Conservation (phyloP, 2,888 invertebrate species). For the Tiphia femorata region DNA sequence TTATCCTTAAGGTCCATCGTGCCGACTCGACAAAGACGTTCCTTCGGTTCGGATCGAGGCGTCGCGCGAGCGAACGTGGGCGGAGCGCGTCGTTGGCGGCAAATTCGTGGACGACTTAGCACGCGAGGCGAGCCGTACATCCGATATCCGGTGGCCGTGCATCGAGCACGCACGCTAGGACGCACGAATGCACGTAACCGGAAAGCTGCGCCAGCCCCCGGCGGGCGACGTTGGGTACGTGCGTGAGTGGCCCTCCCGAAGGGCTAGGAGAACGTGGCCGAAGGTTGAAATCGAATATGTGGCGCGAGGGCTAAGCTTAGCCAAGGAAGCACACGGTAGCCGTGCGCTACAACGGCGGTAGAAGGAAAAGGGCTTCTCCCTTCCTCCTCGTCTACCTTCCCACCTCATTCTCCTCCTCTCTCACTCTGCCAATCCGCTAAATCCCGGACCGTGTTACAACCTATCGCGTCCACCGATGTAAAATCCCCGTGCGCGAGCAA, state of each 20-base stretch:
- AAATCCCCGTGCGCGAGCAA: conserved; percentile 14
- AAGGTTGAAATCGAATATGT: conserved; percentile 63
- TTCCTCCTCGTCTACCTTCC: too few relatives aligned
- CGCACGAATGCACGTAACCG: too few relatives aligned
- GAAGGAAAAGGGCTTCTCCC: conserved; percentile 54
- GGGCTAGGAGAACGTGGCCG: conserved; percentile 18
- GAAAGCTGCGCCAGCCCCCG: too few relatives aligned
- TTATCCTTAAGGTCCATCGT: too few relatives aligned
- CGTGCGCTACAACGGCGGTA: conserved; percentile 21
- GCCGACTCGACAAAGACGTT: too few relatives aligned
- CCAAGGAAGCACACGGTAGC: conserved; percentile 54
- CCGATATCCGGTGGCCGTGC: too few relatives aligned
- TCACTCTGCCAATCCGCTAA: conserved; percentile 44
- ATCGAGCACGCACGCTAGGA: too few relatives aligned
- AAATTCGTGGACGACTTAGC: neutral
- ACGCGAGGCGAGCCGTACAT: neutral
- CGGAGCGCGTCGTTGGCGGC: too few relatives aligned
- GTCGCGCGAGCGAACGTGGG: too few relatives aligned
- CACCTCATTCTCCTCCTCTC: too few relatives aligned
- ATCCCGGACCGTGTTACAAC: conserved; percentile 42
- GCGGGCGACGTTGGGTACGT: neutral
- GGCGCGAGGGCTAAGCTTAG: conserved; percentile 53
- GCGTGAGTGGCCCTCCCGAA: neutral
- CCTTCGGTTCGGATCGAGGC: too few relatives aligned
- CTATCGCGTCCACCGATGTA: conserved; percentile 19